These are phyloP conservation scores for Esox lucius DNA, from an alignment of 2,797 vertebrate genomes.

Conservation along the genomic window DNA sequence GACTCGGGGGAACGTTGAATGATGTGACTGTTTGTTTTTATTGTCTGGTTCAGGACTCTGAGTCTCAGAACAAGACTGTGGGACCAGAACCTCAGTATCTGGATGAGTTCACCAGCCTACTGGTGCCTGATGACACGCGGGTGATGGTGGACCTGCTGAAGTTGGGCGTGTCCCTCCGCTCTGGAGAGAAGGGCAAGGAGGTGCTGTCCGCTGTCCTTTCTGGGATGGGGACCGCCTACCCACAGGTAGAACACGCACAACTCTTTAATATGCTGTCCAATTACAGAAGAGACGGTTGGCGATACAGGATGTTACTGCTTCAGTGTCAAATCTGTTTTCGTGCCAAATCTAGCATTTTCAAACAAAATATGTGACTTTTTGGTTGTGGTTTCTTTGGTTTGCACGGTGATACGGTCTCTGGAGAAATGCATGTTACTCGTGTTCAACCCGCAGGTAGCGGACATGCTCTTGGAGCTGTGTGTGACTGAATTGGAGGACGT, in stretches of 20 bases:
- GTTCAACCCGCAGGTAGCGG: conserved; percentile 83
- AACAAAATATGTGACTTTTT: too few relatives aligned
- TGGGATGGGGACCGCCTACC: conserved; percentile 96
- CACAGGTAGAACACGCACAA: conserved; percentile 78
- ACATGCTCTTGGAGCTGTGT: conserved; percentile 95
- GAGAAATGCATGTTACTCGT: neutral
- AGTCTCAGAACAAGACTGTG: conserved; percentile 88
- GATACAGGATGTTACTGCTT: too few relatives aligned
- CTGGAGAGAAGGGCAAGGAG: conserved; percentile 91
- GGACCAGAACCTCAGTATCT: conserved; percentile 93
- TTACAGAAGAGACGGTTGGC: neutral
- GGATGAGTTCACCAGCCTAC: conserved; percentile 94
- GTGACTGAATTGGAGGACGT: conserved; percentile 98
- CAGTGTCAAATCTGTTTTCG: too few relatives aligned
- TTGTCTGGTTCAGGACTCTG: conserved; percentile 81
- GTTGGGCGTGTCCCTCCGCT: conserved; percentile 89
- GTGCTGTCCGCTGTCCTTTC: conserved; percentile 95
- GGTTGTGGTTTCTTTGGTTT: too few relatives aligned
- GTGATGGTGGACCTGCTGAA: conserved; percentile 97
- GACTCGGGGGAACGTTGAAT: too few relatives aligned
- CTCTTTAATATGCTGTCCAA: neutral
- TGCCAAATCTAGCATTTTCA: too few relatives aligned
- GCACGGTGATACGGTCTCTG: too few relatives aligned
- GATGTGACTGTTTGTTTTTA: neutral
- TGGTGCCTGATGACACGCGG: conserved; percentile 92